Conservation (phyloP, 2,113 vertebrate species). For the Propithecus coquereli region DNA sequence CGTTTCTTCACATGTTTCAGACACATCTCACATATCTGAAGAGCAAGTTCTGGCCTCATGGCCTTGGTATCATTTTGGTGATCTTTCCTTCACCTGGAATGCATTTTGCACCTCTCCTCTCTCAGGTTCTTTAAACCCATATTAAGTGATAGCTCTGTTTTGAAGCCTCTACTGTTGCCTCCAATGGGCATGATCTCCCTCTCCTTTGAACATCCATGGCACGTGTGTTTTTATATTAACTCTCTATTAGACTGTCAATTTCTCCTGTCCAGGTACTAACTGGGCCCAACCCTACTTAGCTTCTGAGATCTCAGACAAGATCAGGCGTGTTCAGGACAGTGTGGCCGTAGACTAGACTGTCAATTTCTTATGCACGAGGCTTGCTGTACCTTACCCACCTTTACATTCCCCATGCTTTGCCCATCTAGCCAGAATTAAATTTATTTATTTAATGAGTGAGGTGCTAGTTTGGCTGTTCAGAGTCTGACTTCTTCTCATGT, state of each 20-base stretch:
- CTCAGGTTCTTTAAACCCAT: background rate
- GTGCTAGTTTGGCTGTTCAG: background rate
- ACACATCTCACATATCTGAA: background rate
- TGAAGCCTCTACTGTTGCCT: background rate
- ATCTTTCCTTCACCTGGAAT: background rate
- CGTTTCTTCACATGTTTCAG: background rate
- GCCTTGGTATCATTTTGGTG: background rate
- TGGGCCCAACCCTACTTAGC: background rate
- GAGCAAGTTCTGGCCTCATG: background rate
- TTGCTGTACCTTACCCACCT: background rate
- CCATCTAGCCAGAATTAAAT: background rate
- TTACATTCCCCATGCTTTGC: background rate
- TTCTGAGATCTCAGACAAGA: no score
- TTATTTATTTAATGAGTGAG: background rate
- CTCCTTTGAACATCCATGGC: background rate
- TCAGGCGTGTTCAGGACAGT: no score
- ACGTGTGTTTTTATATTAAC: background rate
- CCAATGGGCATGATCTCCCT: fast-evolving
- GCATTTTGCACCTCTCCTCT: background rate
- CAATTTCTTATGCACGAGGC: background rate
- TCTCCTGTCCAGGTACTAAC: no score
- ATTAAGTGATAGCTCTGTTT: background rate
- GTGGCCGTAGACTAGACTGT: background rate
- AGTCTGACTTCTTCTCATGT: background rate
- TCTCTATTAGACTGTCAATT: background rate